Percentiles rank a stretch among this genome's conserved stretches.
These are phyloP conservation scores for Geodia barretti DNA, from an alignment of 37 sponge, comb jelly and placozoan genomes.

Conservation along the genomic window DNA sequence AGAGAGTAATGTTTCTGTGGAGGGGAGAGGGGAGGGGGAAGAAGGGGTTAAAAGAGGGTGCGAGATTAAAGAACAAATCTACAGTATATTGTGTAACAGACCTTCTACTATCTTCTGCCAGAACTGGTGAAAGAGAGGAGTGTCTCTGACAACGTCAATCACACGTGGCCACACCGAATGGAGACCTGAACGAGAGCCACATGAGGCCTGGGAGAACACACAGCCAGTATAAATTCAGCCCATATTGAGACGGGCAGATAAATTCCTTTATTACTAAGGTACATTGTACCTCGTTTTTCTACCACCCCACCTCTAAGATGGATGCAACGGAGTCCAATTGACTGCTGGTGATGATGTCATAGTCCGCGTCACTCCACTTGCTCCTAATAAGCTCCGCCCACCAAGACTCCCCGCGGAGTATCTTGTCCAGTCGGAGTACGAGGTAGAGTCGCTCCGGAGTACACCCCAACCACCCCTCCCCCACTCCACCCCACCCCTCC, in stretches of 20 bases:
- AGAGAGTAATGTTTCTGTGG: background rate
- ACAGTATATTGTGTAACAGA: too few relatives aligned
- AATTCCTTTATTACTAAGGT: too few relatives aligned
- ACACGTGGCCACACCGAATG: conserved; percentile 61
- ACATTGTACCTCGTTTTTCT: too few relatives aligned
- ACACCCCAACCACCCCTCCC: conserved; percentile 47
- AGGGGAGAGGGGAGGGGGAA: background rate
- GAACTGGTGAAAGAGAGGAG: conserved; percentile 16
- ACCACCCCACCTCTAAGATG: background rate
- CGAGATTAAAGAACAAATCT: too few relatives aligned
- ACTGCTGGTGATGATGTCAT: background rate
- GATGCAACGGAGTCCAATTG: background rate
- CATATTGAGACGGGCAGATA: too few relatives aligned
- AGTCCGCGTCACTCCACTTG: background rate
- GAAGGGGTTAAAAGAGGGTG: too few relatives aligned
- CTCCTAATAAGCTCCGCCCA: background rate
- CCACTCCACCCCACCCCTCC: background rate
- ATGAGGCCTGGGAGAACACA: conserved; percentile 49
- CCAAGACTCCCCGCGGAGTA: background rate
- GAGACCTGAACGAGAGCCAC: conserved; percentile 41
- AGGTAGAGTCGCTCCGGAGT: conserved; percentile 51
- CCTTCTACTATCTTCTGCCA: conserved; percentile 68
- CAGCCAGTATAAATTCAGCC: too few relatives aligned
- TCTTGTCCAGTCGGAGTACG: conserved; percentile 4
- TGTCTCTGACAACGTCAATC: conserved; percentile 14